Conservation (phyloP, 2,888 invertebrate species). For the Maniola hyperantus region DNA sequence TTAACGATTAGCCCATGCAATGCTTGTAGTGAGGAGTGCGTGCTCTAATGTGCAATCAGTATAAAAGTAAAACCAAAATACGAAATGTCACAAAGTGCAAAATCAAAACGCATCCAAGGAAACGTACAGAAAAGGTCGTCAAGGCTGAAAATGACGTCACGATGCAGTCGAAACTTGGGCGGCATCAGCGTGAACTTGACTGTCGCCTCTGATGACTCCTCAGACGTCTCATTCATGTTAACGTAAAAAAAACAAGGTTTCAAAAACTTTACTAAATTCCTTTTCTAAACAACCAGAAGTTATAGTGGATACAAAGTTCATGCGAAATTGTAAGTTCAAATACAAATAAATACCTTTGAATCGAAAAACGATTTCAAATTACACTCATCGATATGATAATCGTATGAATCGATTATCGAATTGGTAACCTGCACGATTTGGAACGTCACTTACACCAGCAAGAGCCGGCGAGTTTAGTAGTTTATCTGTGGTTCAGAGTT, state of each 20-base stretch:
- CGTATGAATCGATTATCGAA: background rate
- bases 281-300: too few species aligned
- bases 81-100: background rate
- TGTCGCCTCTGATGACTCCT: constrained; percentile 49
- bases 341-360: background rate
- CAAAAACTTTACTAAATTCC: too few species aligned
- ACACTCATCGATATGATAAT: background rate
- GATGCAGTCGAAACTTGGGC: constrained; percentile 69
- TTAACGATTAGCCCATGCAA: background rate
- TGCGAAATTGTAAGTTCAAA: background rate
- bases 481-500: too few species aligned
- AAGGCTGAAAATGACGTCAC: constrained; percentile 75
- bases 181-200: constrained; percentile 72
- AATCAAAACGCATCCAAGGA: background rate
- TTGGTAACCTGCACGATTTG: background rate
- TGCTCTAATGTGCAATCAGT: too few species aligned
- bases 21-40: background rate
- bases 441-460: background rate
- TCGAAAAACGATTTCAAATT: background rate
- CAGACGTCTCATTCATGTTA: constrained; percentile 65
- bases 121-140: constrained; percentile 74
- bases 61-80: too few species aligned
- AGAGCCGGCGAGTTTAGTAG: too few species aligned
- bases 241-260: background rate
- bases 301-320: too few species aligned